Evolutionary conservation across 2,888 invertebrate genomes (phyloP), one percentile per base, ranked within the genome.

Genomic region (Priocnemis perturbator): DNA sequence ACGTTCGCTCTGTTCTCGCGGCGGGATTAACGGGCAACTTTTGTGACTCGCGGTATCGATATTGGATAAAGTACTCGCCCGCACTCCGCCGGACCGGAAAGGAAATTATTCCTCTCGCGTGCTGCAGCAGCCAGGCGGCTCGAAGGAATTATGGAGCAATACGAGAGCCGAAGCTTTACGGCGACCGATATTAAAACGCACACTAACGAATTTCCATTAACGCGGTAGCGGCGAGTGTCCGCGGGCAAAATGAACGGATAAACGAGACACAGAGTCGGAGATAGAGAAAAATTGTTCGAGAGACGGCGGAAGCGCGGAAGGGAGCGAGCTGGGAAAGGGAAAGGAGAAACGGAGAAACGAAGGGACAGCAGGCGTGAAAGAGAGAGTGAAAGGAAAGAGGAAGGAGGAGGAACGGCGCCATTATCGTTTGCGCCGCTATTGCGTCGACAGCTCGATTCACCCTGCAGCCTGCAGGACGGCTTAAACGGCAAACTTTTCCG

Each of bases 171-270:
- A 67, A 74, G 79, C 71, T 84, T 81, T 83, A 82, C 67, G 69
- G 75, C 73, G 70, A 69, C 73, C 76, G 75, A 83, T 83, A 84
- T 84, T 83, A 84, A 80, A 83, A 81, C 77, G 64, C 78, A 71
- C 71, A 73, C 72, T 70, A 79, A 77, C 77, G 77, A 76, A 74
- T 72, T 78, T 74, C 75, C 78, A 71, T 78, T 77, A 83, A 81
- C 74, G 60, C 63, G 37, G 14, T 3, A 9, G 37, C 37, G 37
- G 37, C 37, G 37, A 37, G 37, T 9, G 37, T 37, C 4, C 37
- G 37, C 37, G 37, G 2, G 69, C 64, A 61, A 67, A 73, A 78
- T 73, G 68, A 77, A 73, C 53, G 64, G 53, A 69, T 63, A 65
- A 65, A 48, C 45, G 23, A 5, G n/a, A 17, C 20, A 60, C 15